phyloP scores from a whole-genome alignment of 30 jellyfish, hydroid and myxozoan species.

The Chironex yamaguchii region DNA sequence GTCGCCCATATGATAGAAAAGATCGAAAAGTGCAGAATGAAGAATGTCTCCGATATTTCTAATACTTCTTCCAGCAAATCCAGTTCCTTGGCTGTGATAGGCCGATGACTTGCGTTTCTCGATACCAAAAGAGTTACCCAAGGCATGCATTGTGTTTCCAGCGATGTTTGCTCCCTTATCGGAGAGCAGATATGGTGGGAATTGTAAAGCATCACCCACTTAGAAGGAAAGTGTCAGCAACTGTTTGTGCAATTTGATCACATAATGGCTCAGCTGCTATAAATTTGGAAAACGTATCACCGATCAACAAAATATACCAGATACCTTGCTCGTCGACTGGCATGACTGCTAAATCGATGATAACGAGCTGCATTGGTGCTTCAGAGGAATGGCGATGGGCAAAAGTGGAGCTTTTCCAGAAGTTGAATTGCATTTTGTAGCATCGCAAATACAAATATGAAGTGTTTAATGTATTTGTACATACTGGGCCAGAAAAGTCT shows the following conservation, averaged over 20 bases:
- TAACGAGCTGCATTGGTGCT: conserved; percentile 31
- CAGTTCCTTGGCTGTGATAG: conserved; percentile 65
- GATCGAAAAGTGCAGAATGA: conserved; percentile 52
- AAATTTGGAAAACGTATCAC: conserved; percentile 26
- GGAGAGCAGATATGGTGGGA: conserved; percentile 48
- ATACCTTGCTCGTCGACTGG: conserved; percentile 35
- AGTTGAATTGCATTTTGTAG: conserved; percentile 10
- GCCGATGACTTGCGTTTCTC: conserved; percentile 62
- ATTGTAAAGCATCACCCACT: conserved; percentile 53
- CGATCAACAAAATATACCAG: conserved; percentile 36
- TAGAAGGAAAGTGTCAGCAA: conserved; percentile 39
- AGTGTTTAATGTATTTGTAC: conserved; percentile 22
- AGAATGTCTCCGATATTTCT: conserved; percentile 47
- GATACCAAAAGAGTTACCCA: conserved; percentile 30
- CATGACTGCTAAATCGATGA: conserved; percentile 55
- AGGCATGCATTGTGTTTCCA: conserved; percentile 49
- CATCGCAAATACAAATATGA: conserved; percentile 27
- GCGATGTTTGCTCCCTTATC: conserved; percentile 66
- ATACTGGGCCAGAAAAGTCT: conserved; percentile 61
- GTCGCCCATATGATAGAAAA: conserved; percentile 60
- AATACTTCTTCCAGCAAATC: conserved; percentile 22
- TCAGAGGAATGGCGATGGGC: conserved; percentile 56
- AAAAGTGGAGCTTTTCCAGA: conserved; percentile 48
- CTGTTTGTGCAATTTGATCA: conserved; percentile 39
- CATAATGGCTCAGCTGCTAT: conserved; percentile 37